Base-by-base conservation (phyloP, 2,797 vertebrate genomes). In the Sebastes vulpes region DNA sequence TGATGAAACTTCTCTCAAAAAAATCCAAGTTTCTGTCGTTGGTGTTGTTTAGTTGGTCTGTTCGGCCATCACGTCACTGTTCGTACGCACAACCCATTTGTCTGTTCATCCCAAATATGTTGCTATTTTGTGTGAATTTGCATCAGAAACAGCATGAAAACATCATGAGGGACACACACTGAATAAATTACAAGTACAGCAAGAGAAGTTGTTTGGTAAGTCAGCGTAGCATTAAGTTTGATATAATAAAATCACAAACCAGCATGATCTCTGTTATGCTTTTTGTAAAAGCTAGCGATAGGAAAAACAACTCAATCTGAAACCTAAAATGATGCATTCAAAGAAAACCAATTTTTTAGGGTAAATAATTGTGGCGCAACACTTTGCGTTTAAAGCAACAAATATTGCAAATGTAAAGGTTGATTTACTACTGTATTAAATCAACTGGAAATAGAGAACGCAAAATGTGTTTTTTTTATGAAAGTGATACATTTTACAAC, bases 401-500 rank as follows among this genome's bases (percentile, higher is more conserved):
- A 23, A 56, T 25, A 28, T 5, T 29, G 4, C 26, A 63, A 56
- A 75, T 79, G 9, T 61, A 67, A 71, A 65, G 12, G 9, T 5
- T 26, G 4, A 57, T 23, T 75, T 56, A 23, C 3, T 48, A 20
- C 48, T 54, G 5, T 57, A 3, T 52, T 20, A 20, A 4, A 46
- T 54, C 11, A 46, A 16, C 25, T 59, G n/a, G 21, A 29, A 72
- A 26, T 5, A 29, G 2, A 79, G 28, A 68, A 9, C 1, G 2
- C 14, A 48, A 29, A 59, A 20, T 1, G 14, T 31, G 7, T 12
- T 28, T 50, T 38, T 42, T 54, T 38, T 28, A 48, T 12, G 3
- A 29, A 69, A 14, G 7, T 59, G 32, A 73, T 31, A 54, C 9
- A 63, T 59, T 56, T 65, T 77, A 71, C 56, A 68, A 79, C 65